Evolutionary conservation across 2,113 vertebrate species (phyloP).

Genomic region (cat (Felis catus)): F.catus_Fca126_mat1.0 CM031424.1:21883001-21883500

Average conservation of each 20-base stretch:
- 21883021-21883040: slow-evolving; percentile 82
- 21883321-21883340: slow-evolving; percentile 59
- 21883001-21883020: slow-evolving; percentile 82
- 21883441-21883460: neutral
- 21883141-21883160: slow-evolving; percentile 71
- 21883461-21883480: neutral
- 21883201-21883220: neutral
- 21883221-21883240: slow-evolving; percentile 49
- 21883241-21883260: slow-evolving; percentile 39
- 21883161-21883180: slow-evolving; percentile 75
- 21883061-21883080: slow-evolving; percentile 73
- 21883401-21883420: neutral
- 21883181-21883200: slow-evolving; percentile 61
- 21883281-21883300: slow-evolving; percentile 45
- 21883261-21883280: neutral
- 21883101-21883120: slow-evolving; percentile 70
- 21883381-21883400: slow-evolving; percentile 17
- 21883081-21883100: slow-evolving; percentile 70
- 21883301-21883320: slow-evolving; percentile 46
- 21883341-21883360: neutral
- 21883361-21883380: neutral
- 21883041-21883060: slow-evolving; percentile 75
- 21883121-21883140: slow-evolving; percentile 83
- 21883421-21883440: neutral
- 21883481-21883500: neutral